Evolutionary conservation across 2,797 vertebrate species (phyloP), one percentile per base, ranked within the genome.

Genomic region (Fundulus diaphanus): DNA sequence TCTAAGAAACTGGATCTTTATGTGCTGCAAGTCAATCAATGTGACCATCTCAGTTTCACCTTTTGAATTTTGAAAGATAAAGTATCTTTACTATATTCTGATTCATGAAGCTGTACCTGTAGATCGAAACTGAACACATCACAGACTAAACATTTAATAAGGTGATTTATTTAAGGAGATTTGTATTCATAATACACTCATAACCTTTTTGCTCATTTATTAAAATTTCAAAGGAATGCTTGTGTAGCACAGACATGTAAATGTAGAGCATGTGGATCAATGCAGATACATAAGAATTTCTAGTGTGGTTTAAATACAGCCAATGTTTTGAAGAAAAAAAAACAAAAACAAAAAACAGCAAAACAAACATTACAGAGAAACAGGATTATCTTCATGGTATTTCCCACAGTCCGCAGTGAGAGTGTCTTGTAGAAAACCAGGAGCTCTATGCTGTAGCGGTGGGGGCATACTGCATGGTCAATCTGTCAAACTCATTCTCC

Each of bases 401-500:
- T 76, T 13, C 20, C 61, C 4, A 46, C 74, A 72, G 51, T 67
- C 77, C 24, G 65, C 24, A 54, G 61, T 68, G 69, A 70, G 9
- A 37, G 42, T 18, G 22, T 74, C 49, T 78, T 22, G 24, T 76
- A 1, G 51, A 22, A 44, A 48, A 59, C 66, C 65, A 71, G 75
- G 37, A 24, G 73, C 74, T 61, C 87, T 79, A 94, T 24, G 89
- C 94, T 44, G 92, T 91, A 4, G 94, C 94, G 0, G 94, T 96
- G 76, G 97, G 96, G 1, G 96, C 91, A 0, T 98, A 99, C 77
- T 98, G 98, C 89, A 97, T 91, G 3, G 88, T 90, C 44, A 98
- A 95, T 44, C 97, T 94, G 88, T 98, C 97, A 82, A 99, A 99
- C 81, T 99, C 98, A 6, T 97, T 97, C 90, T 99, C 98, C 98